phyloP scores from a whole-genome alignment of 1,140 invertebrate genomes.

The Xylocopa sonorina region DNA sequence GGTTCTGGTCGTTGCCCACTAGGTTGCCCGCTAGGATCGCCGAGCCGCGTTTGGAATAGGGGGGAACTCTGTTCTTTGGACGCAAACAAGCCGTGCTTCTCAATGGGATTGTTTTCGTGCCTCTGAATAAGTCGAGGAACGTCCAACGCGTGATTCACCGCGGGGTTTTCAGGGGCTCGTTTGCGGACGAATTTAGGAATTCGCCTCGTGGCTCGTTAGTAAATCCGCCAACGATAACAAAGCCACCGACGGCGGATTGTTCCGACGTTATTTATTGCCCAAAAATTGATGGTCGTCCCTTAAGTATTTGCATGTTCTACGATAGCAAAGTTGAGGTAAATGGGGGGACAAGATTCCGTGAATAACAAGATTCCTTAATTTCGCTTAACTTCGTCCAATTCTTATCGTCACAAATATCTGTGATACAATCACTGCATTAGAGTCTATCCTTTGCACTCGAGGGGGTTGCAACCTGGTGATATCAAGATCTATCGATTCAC shows the following conservation, averaged over 20 bases:
- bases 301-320: too few species aligned
- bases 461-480: too few species aligned
- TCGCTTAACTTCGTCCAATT: too few species aligned
- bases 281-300: neutral
- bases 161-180: neutral
- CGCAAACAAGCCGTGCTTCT: neutral
- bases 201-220: neutral
- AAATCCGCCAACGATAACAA: neutral
- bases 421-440: too few species aligned
- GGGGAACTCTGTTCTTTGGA: neutral
- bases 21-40: neutral
- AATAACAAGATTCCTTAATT: too few species aligned
- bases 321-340: too few species aligned
- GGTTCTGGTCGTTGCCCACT: neutral
- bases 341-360: too few species aligned
- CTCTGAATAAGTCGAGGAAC: neutral
- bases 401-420: too few species aligned
- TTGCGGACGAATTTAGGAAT: neutral
- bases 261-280: neutral
- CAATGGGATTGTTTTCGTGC: neutral
- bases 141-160: neutral
- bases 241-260: neutral
- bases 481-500: too few species aligned
- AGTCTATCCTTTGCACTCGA: too few species aligned
- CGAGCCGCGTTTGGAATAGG: neutral